Conservation (phyloP, 2,797 vertebrate species). For the Girardinus metallicus region DNA sequence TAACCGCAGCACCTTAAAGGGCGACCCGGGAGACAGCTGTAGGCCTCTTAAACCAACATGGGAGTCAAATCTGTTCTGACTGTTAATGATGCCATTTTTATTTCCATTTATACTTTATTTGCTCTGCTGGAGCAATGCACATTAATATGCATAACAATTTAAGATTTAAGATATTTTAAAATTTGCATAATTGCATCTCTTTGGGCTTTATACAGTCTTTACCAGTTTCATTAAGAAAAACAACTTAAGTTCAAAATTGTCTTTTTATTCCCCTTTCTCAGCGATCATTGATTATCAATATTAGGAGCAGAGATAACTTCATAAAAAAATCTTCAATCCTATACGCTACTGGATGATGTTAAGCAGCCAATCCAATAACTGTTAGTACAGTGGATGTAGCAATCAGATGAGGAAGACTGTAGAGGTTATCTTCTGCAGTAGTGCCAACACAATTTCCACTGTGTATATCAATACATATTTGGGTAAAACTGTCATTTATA, state of each 20-base stretch:
- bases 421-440: no score
- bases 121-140: background rate
- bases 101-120: background rate
- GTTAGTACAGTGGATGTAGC: no score
- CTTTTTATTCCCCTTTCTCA: background rate
- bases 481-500: no score
- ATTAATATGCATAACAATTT: background rate
- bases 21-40: constrained; percentile 49
- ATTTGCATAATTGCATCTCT: background rate
- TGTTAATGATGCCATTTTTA: background rate
- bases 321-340: background rate
- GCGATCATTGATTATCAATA: background rate
- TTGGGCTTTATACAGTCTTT: background rate
- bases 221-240: background rate
- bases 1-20: constrained; percentile 53
- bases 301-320: background rate
- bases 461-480: no score
- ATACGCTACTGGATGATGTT: no score
- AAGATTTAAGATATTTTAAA: background rate
- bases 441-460: no score
- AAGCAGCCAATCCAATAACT: no score
- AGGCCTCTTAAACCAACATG: constrained; percentile 41
- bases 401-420: no score
- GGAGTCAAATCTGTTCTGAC: constrained; percentile 12
- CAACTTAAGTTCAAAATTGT: background rate